These are phyloP conservation scores for Scaptomyza cyrtandrae DNA, from an alignment of 2,888 invertebrate species.

Conservation along the genomic window DNA sequence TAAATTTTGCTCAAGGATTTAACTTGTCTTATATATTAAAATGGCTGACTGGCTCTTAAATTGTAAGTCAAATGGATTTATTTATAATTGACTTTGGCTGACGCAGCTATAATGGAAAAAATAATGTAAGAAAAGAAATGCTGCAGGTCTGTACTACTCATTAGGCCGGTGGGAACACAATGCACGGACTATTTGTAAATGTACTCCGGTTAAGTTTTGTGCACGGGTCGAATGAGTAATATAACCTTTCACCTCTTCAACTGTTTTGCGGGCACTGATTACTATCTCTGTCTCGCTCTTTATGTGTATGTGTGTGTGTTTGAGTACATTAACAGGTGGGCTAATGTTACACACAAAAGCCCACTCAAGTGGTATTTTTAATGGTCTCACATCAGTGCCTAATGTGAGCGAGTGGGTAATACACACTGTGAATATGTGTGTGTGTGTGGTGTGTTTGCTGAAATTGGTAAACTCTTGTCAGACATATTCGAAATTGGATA, in stretches of 20 bases:
- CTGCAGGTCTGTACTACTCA: background rate
- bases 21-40: background rate
- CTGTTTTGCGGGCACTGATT: conserved; percentile 34
- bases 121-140: background rate
- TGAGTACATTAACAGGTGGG: conserved; percentile 48
- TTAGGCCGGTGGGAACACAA: background rate
- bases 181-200: conserved; percentile 28
- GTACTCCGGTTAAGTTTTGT: conserved; percentile 37
- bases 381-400: conserved; percentile 29
- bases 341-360: conserved; percentile 22
- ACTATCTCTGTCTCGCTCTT: conserved; percentile 25
- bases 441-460: background rate
- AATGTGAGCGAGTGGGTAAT: background rate
- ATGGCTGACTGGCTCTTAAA: background rate
- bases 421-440: background rate
- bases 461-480: background rate
- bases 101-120: background rate
- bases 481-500: conserved; percentile 13
- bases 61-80: background rate
- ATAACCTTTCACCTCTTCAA: conserved; percentile 53
- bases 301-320: conserved; percentile 1
- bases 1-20: background rate
- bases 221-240: conserved; percentile 60
- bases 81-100: background rate
- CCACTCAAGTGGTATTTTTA: conserved; percentile 54